Evolutionary conservation across 2,888 invertebrate species (phyloP).

Genomic region (Cabera pusaria): DNA sequence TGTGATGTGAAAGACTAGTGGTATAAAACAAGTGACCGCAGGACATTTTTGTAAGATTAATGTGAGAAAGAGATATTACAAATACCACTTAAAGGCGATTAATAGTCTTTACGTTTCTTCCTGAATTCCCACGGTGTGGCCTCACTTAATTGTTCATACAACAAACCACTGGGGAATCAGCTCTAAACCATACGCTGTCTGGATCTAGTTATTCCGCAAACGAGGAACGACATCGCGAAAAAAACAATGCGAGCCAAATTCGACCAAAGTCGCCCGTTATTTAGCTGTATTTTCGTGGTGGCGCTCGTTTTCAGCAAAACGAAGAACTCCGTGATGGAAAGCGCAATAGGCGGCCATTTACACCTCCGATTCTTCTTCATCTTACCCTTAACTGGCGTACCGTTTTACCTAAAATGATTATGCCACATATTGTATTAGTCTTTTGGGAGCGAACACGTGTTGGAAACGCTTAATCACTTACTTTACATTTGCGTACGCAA

Average conservation of each 20-base stretch:
- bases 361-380: constrained; percentile 82
- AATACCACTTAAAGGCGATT: constrained; percentile 55
- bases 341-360: constrained; percentile 75
- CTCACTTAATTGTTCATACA: constrained; percentile 80
- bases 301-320: constrained; percentile 27
- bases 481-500: constrained; percentile 78
- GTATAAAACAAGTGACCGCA: constrained; percentile 1
- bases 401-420: constrained; percentile 79
- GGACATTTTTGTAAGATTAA: constrained; percentile 13
- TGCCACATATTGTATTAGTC: constrained; percentile 79
- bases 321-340: constrained; percentile 65
- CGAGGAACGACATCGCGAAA: constrained; percentile 53
- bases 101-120: constrained; percentile 75
- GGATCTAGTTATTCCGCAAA: constrained; percentile 69
- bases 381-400: constrained; percentile 75
- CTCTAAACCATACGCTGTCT: constrained; percentile 74
- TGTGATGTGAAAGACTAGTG: constrained; percentile 23
- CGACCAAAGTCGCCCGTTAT: constrained; percentile 52
- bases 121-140: constrained; percentile 59
- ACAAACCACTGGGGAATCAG: constrained; percentile 78
- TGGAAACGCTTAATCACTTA: constrained; percentile 80
- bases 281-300: constrained; percentile 52
- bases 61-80: constrained; percentile 6
- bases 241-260: constrained; percentile 54
- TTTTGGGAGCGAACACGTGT: constrained; percentile 78